Evolutionary conservation across 2,888 invertebrate species (phyloP).

Genomic region (Campaea margaritaria): DNA sequence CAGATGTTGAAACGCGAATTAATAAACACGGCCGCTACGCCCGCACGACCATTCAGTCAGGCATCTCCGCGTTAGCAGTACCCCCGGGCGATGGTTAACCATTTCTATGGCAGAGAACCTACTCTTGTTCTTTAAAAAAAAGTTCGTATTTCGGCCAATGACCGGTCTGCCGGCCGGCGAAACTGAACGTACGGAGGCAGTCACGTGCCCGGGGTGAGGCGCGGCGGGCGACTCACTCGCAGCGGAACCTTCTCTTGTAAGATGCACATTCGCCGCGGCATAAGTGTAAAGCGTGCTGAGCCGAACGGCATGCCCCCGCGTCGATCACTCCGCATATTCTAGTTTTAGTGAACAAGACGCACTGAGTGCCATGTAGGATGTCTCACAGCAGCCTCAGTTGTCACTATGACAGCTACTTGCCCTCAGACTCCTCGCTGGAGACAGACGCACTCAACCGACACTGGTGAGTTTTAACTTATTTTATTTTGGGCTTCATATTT

Average conservation of each 20-base stretch:
- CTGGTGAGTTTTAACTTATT: conserved; percentile 65
- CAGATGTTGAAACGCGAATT: conserved; percentile 54
- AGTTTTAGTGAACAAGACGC: conserved; percentile 70
- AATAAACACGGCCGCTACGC: conserved; percentile 60
- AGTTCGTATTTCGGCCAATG: conserved; percentile 78
- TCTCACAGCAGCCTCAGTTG: conserved; percentile 83
- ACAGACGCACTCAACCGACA: conserved; percentile 82
- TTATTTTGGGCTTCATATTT: not conserved
- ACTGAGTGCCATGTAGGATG: conserved; percentile 83
- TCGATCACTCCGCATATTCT: conserved; percentile 58
- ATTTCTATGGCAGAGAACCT: conserved; percentile 72
- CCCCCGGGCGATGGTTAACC: conserved; percentile 65
- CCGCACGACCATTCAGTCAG: conserved; percentile 59
- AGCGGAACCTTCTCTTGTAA: conserved; percentile 82
- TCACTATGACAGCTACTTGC: conserved; percentile 82
- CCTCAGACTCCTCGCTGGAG: conserved; percentile 81
- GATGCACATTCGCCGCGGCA: conserved; percentile 82
- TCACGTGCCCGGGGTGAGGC: conserved; percentile 85
- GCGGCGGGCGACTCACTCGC: conserved; percentile 78
- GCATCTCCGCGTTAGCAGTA: conserved; percentile 56
- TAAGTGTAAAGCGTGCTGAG: conserved; percentile 80
- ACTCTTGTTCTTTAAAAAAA: conserved; percentile 66
- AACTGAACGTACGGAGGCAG: conserved; percentile 74
- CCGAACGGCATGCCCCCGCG: conserved; percentile 76
- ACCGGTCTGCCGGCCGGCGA: conserved; percentile 79